Conservation (phyloP, 35 echinoderm and acorn worm species). For the Heliocidaris erythrogramma region DNA sequence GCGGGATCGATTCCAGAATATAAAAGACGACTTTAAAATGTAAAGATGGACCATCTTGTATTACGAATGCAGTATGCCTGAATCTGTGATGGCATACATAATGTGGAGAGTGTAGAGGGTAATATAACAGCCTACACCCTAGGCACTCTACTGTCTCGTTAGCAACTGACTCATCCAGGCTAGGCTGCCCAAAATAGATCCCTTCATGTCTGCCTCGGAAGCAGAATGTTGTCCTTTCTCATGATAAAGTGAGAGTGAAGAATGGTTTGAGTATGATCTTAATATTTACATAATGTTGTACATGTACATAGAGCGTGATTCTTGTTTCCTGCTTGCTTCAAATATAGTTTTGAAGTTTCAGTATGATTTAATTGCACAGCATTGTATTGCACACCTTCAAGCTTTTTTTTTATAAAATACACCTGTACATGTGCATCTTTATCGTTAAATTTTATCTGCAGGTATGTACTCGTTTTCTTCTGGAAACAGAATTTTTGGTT, state of each 20-base stretch:
- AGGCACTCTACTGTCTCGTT: background rate
- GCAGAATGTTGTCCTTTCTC: background rate
- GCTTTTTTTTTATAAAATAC: too few relatives aligned
- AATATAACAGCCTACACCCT: background rate
- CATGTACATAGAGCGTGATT: background rate
- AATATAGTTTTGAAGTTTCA: background rate
- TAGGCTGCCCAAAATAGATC: background rate
- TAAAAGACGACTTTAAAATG: too few relatives aligned
- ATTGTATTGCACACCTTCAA: too few relatives aligned
- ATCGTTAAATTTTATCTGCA: too few relatives aligned
- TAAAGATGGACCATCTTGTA: too few relatives aligned
- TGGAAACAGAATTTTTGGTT: too few relatives aligned
- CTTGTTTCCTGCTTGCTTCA: background rate
- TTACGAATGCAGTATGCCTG: too few relatives aligned
- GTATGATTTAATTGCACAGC: too few relatives aligned
- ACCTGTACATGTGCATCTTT: too few relatives aligned
- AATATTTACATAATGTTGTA: background rate
- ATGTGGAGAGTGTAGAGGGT: background rate
- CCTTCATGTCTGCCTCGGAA: conserved; percentile 6
- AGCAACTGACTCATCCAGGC: conserved; percentile 2
- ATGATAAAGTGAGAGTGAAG: background rate
- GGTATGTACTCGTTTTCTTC: too few relatives aligned
- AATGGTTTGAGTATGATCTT: background rate
- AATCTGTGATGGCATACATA: background rate
- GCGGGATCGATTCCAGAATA: too few relatives aligned